Percentiles rank a stretch among this genome's conserved stretches.
Evolutionary conservation across 1,140 invertebrate genomes (phyloP).

Genomic region (Manduca sexta): DNA sequence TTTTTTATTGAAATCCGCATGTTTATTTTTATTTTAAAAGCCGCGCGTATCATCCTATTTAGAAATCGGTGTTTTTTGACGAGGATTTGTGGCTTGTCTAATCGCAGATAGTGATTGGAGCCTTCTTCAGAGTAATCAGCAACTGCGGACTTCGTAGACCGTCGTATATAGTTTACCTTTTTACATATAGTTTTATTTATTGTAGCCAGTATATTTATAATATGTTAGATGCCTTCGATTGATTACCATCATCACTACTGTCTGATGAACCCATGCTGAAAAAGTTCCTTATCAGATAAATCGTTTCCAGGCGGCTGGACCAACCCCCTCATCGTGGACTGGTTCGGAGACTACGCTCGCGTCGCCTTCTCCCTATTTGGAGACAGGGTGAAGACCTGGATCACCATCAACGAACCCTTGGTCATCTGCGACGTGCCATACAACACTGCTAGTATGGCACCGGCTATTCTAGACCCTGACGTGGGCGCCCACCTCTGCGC

Average conservation of each 20-base stretch:
- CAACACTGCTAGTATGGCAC: constrained; percentile 61
- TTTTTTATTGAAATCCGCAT: too few species aligned
- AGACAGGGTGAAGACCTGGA: constrained; percentile 76
- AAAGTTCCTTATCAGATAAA: not conserved
- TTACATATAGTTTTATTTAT: too few species aligned
- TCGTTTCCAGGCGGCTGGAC: constrained; percentile 59
- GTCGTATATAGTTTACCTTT: too few species aligned
- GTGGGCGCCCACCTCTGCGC: constrained; percentile 67
- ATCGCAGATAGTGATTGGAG: too few species aligned
- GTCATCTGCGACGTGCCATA: constrained; percentile 74
- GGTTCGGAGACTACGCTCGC: constrained; percentile 76
- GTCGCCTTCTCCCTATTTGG: constrained; percentile 74
- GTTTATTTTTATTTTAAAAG: too few species aligned
- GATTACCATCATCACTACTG: not conserved
- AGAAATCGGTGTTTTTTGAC: too few species aligned
- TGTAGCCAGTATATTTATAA: not conserved
- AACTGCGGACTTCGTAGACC: too few species aligned
- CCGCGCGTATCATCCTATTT: too few species aligned
- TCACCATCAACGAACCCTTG: constrained; percentile 80
- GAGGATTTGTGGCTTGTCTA: too few species aligned
- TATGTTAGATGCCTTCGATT: not conserved
- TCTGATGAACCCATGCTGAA: not conserved
- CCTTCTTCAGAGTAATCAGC: too few species aligned
- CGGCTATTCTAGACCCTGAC: constrained; percentile 53
- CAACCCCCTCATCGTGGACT: constrained; percentile 74